Evolutionary conservation across 2,888 invertebrate genomes (phyloP).

Genomic region (Megastigmus dorsalis): DNA sequence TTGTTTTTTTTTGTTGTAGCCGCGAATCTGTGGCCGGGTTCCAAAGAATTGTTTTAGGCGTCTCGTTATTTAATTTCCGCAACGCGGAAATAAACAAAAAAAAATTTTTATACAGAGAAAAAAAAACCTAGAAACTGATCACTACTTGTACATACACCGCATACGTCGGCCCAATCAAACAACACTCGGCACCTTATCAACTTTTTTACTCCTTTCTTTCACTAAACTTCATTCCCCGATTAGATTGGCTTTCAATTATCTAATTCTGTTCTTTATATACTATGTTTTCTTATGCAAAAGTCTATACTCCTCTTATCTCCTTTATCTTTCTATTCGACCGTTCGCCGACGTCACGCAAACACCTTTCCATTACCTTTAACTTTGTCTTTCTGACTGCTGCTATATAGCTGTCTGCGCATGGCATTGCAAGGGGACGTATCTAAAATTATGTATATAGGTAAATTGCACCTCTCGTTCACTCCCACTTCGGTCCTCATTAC

Average conservation of each 20-base stretch:
- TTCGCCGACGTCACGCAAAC: conserved; percentile 8
- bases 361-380: background rate
- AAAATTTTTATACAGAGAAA: background rate
- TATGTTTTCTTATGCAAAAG: no score
- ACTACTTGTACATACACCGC: background rate
- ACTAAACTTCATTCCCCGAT: background rate
- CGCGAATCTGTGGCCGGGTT: background rate
- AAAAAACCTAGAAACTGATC: background rate
- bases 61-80: no score
- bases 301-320: background rate
- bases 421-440: background rate
- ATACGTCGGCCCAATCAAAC: background rate
- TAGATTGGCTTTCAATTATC: no score
- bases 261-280: no score
- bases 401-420: no score
- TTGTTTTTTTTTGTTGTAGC: background rate
- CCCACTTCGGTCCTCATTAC: background rate
- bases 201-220: background rate
- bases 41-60: background rate
- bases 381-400: conserved; percentile 34
- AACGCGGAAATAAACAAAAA: background rate
- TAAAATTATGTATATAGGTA: background rate
- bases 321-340: background rate
- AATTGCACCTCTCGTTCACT: background rate
- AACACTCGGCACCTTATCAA: background rate